Evolutionary conservation across 2,113 vertebrate species (phyloP), one percentile per base, ranked within the genome.

Genomic region (Pantherophis guttatus): DNA sequence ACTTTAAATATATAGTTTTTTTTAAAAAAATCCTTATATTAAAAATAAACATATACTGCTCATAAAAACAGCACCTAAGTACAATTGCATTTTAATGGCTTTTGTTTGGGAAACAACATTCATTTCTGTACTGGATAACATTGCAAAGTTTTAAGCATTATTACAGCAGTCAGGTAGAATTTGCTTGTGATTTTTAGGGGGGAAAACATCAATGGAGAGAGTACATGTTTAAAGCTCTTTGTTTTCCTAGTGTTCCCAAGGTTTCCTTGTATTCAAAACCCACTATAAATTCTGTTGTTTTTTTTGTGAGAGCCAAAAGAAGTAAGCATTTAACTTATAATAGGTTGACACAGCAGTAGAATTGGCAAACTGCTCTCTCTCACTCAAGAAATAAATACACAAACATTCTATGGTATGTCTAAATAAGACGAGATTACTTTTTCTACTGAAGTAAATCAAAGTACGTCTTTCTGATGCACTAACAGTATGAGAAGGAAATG

Each of bases 401-500:
- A 85, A 91, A 10, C 92, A 96, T 97, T 96, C 75, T 94, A 93
- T 90, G 88, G 85, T 93, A 75, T 93, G 86, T 96, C 92, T 97
- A 96, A 97, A 96, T 97, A 96, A 96, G 94, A 96, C 89, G 95
- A 95, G 93, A 96, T 97, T 97, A 97, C 95, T 94, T 97, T 98
- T 98, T 97, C 94, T 91, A 95, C 93, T 86, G 92, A 97, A 95
- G 93, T 96, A 97, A 90, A 98, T 98, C 95, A 97, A 98, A 97
- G 97, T 97, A 97, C 93, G 95, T 96, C 95, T 97, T 97, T 98
- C 97, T 96, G 93, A 96, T 97, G 95, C 95, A 96, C 95, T 97
- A 97, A 96, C 95, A 94, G 90, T 96, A 97, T 97, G 97, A 98
- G 97, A 97, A 96, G 97, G 96, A 98, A 98, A 97, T 98, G 97